A percentile compares a stretch with the other conserved stretches of the same genome.
Evolutionary conservation across 1,140 invertebrate species (phyloP).

Genomic region (Metaphire vulgaris): DNA sequence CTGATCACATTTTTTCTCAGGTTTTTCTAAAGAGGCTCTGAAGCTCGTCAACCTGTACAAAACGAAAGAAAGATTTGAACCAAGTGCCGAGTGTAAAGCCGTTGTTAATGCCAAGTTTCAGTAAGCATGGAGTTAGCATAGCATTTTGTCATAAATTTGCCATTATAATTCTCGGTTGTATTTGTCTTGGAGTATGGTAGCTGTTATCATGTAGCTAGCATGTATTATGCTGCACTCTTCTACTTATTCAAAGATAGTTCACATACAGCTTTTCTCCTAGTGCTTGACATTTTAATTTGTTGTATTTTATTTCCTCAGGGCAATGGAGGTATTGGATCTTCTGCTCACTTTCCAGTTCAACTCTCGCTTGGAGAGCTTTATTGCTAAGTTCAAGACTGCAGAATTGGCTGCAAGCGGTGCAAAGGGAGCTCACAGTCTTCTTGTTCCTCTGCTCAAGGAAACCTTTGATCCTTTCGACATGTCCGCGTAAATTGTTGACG

Average conservation of each 20-base stretch:
- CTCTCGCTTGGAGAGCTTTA: slow-evolving; percentile 43
- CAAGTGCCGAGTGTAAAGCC: slow-evolving; percentile 25
- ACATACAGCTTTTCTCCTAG: no score
- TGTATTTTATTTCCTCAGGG: slow-evolving; percentile 34
- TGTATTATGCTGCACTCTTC: no score
- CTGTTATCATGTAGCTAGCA: no score
- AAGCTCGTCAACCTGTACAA: slow-evolving; percentile 22
- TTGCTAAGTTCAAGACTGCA: slow-evolving; percentile 44
- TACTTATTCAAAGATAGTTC: no score
- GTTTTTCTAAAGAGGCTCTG: slow-evolving; percentile 18
- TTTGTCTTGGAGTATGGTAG: no score
- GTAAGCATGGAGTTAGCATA: no score
- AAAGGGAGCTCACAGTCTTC: slow-evolving; percentile 34
- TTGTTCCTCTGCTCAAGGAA: slow-evolving; percentile 39
- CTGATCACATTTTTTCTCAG: background rate
- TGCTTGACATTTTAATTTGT: no score
- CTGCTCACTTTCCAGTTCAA: slow-evolving; percentile 50
- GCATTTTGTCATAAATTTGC: no score
- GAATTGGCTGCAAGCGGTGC: slow-evolving; percentile 37
- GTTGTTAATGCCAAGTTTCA: slow-evolving; percentile 30
- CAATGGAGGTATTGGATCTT: slow-evolving; percentile 43
- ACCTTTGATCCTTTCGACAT: slow-evolving; percentile 35
- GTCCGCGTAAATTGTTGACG: slow-evolving; percentile 18
- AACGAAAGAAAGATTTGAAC: slow-evolving; percentile 18
- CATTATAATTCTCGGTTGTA: no score